A percentile compares a stretch with the other conserved stretches of the same genome.
phyloP scores from a whole-genome alignment of 2,888 invertebrate species.

The Octodonta nipae region DNA sequence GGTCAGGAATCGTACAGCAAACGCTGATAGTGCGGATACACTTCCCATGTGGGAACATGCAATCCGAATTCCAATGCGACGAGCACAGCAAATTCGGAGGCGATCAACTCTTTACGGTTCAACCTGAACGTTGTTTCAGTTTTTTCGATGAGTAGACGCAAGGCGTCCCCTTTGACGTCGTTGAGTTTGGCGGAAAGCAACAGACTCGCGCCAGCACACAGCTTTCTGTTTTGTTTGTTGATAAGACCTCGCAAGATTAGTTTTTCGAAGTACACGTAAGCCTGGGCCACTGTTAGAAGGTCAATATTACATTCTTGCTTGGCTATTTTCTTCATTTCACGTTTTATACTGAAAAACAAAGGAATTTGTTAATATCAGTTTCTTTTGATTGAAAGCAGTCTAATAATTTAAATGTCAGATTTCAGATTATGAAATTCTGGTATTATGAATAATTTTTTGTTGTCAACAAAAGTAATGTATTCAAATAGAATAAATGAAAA shows the following conservation, averaged over 20 bases:
- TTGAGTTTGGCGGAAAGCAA: slow-evolving; percentile 91
- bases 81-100: slow-evolving; percentile 86
- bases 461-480: too few relatives aligned
- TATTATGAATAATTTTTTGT: neutral
- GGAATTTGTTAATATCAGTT: too few relatives aligned
- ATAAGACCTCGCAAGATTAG: slow-evolving; percentile 81
- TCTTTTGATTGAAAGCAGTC: neutral
- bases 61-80: slow-evolving; percentile 90
- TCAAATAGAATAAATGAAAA: too few relatives aligned
- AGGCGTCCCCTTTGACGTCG: slow-evolving; percentile 81
- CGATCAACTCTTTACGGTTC: slow-evolving; percentile 77
- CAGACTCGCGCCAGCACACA: slow-evolving; percentile 90
- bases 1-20: slow-evolving; percentile 82
- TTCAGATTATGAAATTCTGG: neutral
- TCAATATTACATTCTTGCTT: slow-evolving; percentile 73
- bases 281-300: slow-evolving; percentile 83
- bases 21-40: slow-evolving; percentile 89
- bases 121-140: slow-evolving; percentile 82
- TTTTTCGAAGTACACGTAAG: slow-evolving; percentile 97
- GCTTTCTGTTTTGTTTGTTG: slow-evolving; percentile 87
- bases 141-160: slow-evolving; percentile 83
- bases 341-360: slow-evolving; percentile 81
- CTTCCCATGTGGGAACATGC: slow-evolving; percentile 80
- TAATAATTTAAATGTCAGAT: slow-evolving; percentile 3
- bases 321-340: slow-evolving; percentile 87